phyloP scores from a whole-genome alignment of 2,797 vertebrate species.

The Peromyscus aztecus region DNA sequence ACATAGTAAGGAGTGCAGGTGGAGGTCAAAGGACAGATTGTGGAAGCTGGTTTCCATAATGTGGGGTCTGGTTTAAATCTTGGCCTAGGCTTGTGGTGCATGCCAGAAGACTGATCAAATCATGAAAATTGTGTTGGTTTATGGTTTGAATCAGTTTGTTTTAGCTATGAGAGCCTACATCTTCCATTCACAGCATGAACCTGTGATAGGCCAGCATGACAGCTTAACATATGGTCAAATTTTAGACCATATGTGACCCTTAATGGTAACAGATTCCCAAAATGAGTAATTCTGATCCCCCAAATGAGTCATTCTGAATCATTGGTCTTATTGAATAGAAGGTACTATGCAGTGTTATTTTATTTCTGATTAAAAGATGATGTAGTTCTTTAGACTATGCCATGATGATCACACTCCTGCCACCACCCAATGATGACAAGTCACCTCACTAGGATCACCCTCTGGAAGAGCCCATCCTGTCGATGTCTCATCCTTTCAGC shows the following conservation, averaged over 20 bases:
- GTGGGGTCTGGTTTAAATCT: background rate
- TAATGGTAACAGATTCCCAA: background rate
- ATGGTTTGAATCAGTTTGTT: background rate
- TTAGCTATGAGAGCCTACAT: background rate
- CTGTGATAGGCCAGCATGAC: no score
- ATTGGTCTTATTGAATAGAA: background rate
- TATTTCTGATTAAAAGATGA: background rate
- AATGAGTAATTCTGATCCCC: background rate
- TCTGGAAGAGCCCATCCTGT: background rate
- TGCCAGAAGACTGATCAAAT: fast-evolving
- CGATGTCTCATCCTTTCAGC: background rate
- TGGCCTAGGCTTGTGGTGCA: background rate
- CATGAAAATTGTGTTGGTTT: no score
- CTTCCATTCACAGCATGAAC: background rate
- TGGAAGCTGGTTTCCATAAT: background rate
- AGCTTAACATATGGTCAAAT: background rate
- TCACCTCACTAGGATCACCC: background rate
- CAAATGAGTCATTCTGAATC: background rate
- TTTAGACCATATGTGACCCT: background rate
- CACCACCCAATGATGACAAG: background rate
- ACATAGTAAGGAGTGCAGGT: background rate
- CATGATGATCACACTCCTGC: background rate
- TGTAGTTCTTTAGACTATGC: background rate
- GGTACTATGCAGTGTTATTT: background rate
- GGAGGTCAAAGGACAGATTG: background rate